Percentiles rank a stretch among this genome's conserved stretches.
Evolutionary conservation across 2,113 vertebrate species (phyloP).

Genomic region (Conger conger): DNA sequence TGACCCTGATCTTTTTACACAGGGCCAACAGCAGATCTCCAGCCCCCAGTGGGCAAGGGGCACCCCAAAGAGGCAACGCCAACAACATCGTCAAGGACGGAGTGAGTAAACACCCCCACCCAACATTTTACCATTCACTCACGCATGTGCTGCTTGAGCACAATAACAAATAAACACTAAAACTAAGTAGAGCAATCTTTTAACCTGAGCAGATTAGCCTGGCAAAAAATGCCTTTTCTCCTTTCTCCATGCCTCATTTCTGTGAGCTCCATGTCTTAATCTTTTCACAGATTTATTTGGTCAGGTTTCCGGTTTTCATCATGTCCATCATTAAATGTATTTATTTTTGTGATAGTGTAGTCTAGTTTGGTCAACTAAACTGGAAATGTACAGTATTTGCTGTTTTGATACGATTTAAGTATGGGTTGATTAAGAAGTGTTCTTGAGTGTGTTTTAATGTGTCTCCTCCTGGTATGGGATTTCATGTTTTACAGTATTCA

Average conservation of each 20-base stretch:
- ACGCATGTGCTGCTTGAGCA: neutral
- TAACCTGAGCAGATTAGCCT: neutral
- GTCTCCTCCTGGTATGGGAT: neutral
- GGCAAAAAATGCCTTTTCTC: neutral
- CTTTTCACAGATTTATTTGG: neutral
- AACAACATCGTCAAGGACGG: conserved; percentile 61
- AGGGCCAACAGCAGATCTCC: conserved; percentile 54
- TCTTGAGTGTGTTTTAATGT: neutral
- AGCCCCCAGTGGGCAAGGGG: conserved; percentile 48
- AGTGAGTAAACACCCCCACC: conserved; percentile 49
- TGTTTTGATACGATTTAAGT: neutral
- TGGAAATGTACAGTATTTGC: neutral
- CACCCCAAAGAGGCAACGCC: conserved; percentile 51
- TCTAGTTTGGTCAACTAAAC: neutral
- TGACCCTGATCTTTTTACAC: conserved; percentile 22
- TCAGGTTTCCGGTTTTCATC: neutral
- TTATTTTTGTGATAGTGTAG: neutral
- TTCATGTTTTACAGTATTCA: neutral
- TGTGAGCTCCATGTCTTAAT: neutral
- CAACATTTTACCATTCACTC: conserved; percentile 18
- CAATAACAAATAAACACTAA: neutral
- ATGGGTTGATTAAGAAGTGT: neutral
- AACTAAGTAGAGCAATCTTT: neutral
- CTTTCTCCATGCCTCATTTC: neutral
- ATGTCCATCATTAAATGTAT: neutral